Evolutionary conservation across 2,888 invertebrate genomes (phyloP).

Genomic region (Rhodophaea formosa): DNA sequence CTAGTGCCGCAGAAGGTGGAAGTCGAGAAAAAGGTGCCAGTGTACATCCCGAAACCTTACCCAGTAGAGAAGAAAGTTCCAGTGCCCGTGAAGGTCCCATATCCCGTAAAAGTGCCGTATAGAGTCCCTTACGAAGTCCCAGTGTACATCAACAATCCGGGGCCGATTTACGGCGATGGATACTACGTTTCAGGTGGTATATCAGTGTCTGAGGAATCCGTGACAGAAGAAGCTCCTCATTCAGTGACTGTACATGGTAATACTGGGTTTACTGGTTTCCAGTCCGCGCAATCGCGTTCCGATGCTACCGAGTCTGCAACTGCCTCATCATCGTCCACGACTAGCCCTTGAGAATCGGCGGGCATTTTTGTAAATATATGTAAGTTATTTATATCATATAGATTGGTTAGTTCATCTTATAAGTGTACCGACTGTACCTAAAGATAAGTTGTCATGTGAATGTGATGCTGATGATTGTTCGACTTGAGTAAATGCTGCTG

Average conservation of each 20-base stretch:
- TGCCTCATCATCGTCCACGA: slow-evolving; percentile 10
- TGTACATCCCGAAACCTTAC: slow-evolving; percentile 37
- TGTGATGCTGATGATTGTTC: slow-evolving; percentile 23
- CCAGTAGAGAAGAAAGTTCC: slow-evolving; percentile 52
- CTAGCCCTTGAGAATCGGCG: slow-evolving; percentile 14
- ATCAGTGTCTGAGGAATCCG: slow-evolving; percentile 24
- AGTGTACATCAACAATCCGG: slow-evolving; percentile 57
- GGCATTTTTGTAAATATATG: slow-evolving; percentile 31
- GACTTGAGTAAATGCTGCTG: slow-evolving; percentile 66
- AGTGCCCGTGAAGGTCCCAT: slow-evolving; percentile 58
- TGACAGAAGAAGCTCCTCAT: slow-evolving; percentile 26
- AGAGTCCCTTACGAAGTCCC: slow-evolving; percentile 54
- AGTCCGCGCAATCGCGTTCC: slow-evolving; percentile 46
- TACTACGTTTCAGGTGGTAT: slow-evolving; percentile 27
- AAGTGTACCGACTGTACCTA: slow-evolving; percentile 22
- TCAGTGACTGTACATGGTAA: slow-evolving; percentile 56
- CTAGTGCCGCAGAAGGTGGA: slow-evolving; percentile 56
- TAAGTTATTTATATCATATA: slow-evolving; percentile 15
- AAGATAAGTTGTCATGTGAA: slow-evolving; percentile 12
- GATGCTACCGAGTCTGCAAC: slow-evolving; percentile 37
- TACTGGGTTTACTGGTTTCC: slow-evolving; percentile 55
- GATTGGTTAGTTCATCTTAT: slow-evolving; percentile 16
- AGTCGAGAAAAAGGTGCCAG: slow-evolving; percentile 65
- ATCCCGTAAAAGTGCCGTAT: slow-evolving; percentile 60
- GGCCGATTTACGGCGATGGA: slow-evolving; percentile 41